Evolutionary conservation across 2,113 vertebrate genomes (phyloP).

Genomic region (Vulpes lagopus): DNA sequence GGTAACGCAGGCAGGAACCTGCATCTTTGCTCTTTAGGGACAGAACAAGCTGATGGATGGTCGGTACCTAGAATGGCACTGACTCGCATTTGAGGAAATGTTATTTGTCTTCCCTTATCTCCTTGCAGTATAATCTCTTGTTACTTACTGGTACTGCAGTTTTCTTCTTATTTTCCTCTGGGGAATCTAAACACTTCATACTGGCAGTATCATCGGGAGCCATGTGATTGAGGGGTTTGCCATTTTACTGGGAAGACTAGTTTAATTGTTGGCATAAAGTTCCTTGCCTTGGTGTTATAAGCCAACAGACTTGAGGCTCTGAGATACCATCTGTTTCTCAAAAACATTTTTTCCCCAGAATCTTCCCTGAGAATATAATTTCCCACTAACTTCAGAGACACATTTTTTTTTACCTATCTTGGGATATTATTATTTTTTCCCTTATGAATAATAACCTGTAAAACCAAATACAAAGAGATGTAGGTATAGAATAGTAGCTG

Average conservation of each 20-base stretch:
- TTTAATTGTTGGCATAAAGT: conserved; percentile 76
- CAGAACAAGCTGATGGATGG: background rate
- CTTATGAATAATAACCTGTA: background rate
- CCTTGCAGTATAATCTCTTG: background rate
- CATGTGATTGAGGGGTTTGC: conserved; percentile 69
- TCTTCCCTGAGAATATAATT: conserved; percentile 67
- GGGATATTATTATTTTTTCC: background rate
- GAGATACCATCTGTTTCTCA: conserved; percentile 74
- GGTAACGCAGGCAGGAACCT: background rate
- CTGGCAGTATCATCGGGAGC: conserved; percentile 29
- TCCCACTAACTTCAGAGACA: conserved; percentile 58
- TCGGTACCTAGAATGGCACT: background rate
- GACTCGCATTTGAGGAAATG: background rate
- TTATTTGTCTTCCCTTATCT: conserved; percentile 23
- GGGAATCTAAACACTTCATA: conserved; percentile 60
- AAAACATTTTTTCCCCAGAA: conserved; percentile 39
- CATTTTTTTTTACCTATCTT: conserved; percentile 29
- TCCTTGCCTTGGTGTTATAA: conserved; percentile 72
- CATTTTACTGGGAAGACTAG: conserved; percentile 75
- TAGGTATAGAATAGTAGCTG: background rate
- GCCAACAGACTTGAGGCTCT: conserved; percentile 69
- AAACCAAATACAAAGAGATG: background rate
- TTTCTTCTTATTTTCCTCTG: conserved; percentile 68
- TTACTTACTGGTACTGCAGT: conserved; percentile 30
- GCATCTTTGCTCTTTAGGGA: background rate